Evolutionary conservation across 37 sponge, comb jelly and placozoan genomes (phyloP).

Genomic region (Spongilla lacustris): DNA sequence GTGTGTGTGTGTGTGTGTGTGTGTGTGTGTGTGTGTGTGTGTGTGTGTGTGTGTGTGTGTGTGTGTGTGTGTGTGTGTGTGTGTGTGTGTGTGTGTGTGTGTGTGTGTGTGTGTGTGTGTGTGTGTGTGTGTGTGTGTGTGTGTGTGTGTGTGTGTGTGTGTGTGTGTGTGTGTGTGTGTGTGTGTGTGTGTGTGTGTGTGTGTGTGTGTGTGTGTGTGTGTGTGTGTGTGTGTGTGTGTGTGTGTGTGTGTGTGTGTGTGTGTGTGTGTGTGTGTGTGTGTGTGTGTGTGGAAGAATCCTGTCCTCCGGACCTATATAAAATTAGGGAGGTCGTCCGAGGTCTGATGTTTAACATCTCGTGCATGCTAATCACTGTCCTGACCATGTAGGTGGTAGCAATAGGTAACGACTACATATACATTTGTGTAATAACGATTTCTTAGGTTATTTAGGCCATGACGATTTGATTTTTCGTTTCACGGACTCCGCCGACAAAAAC

Average conservation of each 20-base stretch:
- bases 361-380: too few relatives aligned
- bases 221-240: background rate
- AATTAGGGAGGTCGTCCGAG: too few relatives aligned
- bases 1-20: slow-evolving; percentile 28
- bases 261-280: background rate
- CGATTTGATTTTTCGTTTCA: too few relatives aligned
- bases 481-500: too few relatives aligned
- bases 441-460: too few relatives aligned
- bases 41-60: background rate
- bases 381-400: too few relatives aligned
- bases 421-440: too few relatives aligned
- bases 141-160: slow-evolving; percentile 24
- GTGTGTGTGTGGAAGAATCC: background rate
- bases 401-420: background rate
- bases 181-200: background rate
- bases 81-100: slow-evolving; percentile 45
- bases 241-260: background rate
- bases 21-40: background rate
- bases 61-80: slow-evolving; percentile 12
- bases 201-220: slow-evolving; percentile 18
- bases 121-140: slow-evolving; percentile 27
- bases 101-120: slow-evolving; percentile 28
- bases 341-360: too few relatives aligned
- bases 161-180: slow-evolving; percentile 25
- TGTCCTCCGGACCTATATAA: too few relatives aligned